Base-by-base conservation (phyloP, 1,140 invertebrate genomes). In the Zaprionus lachaisei region DNA sequence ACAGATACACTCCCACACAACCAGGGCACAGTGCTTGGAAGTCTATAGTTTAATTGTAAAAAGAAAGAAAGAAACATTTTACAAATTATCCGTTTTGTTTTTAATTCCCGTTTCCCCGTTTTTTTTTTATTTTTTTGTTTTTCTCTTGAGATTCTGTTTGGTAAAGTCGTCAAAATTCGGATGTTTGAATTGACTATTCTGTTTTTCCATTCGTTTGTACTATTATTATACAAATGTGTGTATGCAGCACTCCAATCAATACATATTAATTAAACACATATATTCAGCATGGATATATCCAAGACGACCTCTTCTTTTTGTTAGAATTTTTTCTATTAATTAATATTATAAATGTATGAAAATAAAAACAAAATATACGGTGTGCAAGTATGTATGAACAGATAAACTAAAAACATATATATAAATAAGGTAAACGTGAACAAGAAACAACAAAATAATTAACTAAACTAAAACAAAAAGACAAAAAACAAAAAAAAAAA, bases 281-380 rank as follows among this genome's bases (percentile, higher is more conserved):
- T 34, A 56, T 38, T 64, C 31, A 57, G 26, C 63, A 69, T 70
- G 67, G 57, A 79, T 77, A 69, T 91, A 86, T 80, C 77, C 80
- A 74, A 81, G 62, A 72, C 68, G 79, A 89, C 84, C 84, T 87
- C 78, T 84, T 81, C 83, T 86, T 83, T 87, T 89, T 89, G 84
- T 87, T 87, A 87, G 84, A 76, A 83, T 81, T 81, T 87, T 85
- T 87, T 89, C 78, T 89, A 89, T 84, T 89, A 76, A 87, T 75
- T 87, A 87, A 75, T 87, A 87, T 82, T 87, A 77, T 54, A 58
- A 77, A 73, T 77, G 67, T 49, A 77, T 66, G 51, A 28, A 72
- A 49, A 57, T 57, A 65, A 37, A 57, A 56, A 44, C 41, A 71
- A 26, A 63, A 47, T 17, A 77, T 34, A 68, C 64, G 61, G 79